Base-by-base conservation (phyloP, 2,888 invertebrate genomes). In the Idaea aversata region DNA sequence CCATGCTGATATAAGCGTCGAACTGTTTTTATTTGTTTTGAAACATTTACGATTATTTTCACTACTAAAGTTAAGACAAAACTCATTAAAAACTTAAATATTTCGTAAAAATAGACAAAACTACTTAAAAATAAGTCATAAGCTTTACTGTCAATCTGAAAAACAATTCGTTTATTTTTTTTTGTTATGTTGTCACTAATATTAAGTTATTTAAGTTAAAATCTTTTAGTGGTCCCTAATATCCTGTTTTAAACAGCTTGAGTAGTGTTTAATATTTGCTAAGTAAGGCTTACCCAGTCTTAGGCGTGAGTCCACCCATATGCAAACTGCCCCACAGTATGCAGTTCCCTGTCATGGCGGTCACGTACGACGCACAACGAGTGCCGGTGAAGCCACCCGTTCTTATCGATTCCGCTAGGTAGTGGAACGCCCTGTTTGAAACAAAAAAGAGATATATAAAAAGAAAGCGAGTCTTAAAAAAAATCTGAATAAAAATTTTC, bases 311-410 rank as follows among this genome's bases (percentile, higher is more conserved):
- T 25, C 59, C 59, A 5, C 59, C 59, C 59, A 59, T 59, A 5
- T 16, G 5, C 5, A 85, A 72, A 0, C 15, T 72, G 2, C 76
- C 81, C 34, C 63, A 62, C 0, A 80, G 35, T 4, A 65, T 1
- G 66, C 86, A 85, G 72, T 72, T 76, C 0, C 81, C 82, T 0
- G 67, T 64, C 69, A 83, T 66, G 0, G 86, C 86, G 0, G 71
- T 72, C 4, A 67, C 0, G 60, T 75, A 77, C 0, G 76, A 70
- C 0, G 66, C 62, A 34, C 86, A 86, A 0, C 78, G 72, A 0
- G 63, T 69, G 0, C 83, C 83, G 0, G 71, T 79, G 71, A 68
- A 67, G n/a, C 81, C 80, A 0, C 79, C 80, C 0, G 65, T 63
- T 1, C 7, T 65, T 0, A 76, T 10, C 0, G 82, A 80, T 63